A percentile compares a stretch with the other conserved stretches of the same genome.
Conservation (phyloP, 2,888 invertebrate genomes). For the Achlya flavicornis region DNA sequence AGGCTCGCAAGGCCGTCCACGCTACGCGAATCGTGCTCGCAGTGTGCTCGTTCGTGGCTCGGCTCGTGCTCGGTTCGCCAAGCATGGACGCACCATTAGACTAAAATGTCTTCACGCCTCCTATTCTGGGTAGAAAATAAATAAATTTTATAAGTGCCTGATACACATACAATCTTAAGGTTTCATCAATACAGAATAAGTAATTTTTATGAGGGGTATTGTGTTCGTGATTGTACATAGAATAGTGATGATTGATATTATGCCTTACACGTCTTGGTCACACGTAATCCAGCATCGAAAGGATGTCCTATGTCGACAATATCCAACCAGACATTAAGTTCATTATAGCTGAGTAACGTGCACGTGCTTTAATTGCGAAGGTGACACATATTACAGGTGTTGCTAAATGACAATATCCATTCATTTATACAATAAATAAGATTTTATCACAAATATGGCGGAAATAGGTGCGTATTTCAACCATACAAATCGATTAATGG, state of each 20-base stretch:
- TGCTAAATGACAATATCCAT: slow-evolving; percentile 1
- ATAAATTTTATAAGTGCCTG: too few species aligned
- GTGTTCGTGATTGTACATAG: background rate
- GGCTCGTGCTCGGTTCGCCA: too few species aligned
- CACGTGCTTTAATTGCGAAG: background rate
- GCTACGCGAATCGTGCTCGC: too few species aligned
- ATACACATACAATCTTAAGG: too few species aligned
- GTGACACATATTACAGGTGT: slow-evolving; percentile 2
- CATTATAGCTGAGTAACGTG: background rate
- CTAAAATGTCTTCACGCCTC: too few species aligned
- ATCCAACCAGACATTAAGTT: slow-evolving; percentile 13
- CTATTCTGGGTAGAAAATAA: too few species aligned
- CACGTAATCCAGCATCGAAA: slow-evolving; percentile 47
- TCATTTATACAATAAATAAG: background rate
- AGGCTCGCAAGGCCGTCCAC: too few species aligned
- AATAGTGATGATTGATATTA: slow-evolving; percentile 27
- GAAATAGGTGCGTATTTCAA: background rate
- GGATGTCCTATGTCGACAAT: slow-evolving; percentile 38
- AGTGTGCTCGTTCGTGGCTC: too few species aligned
- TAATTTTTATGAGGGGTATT: background rate
- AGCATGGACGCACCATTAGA: too few species aligned
- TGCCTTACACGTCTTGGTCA: slow-evolving; percentile 39
- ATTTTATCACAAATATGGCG: background rate
- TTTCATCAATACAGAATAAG: background rate
- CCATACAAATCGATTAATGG: background rate